Evolutionary conservation across 2,797 vertebrate species (phyloP).

Genomic region (Amphiprion clarkii): DNA sequence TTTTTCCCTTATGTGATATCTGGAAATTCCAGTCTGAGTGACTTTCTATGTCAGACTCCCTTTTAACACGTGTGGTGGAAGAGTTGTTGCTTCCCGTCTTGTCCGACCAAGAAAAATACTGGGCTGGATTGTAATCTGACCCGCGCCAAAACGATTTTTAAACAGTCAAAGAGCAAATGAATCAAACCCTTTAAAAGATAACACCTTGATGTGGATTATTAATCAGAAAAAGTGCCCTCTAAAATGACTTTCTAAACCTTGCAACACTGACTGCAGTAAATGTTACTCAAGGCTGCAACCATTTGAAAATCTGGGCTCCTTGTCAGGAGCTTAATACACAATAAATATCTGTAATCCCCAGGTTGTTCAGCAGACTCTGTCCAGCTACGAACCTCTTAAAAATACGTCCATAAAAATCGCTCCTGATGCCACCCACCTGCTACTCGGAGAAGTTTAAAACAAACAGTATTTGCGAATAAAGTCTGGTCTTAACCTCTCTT

Average conservation of each 20-base stretch:
- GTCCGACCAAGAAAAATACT: conserved; percentile 1
- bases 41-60: conserved; percentile 12
- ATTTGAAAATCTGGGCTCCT: background rate
- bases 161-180: conserved; percentile 11
- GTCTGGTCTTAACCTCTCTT: conserved; percentile 37
- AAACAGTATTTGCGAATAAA: conserved; percentile 56
- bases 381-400: conserved; percentile 1
- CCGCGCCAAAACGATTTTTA: background rate
- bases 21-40: conserved; percentile 18
- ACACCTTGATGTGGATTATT: conserved; percentile 10
- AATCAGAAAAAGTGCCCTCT: background rate
- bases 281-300: background rate
- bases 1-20: conserved; percentile 29
- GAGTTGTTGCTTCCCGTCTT: conserved; percentile 19
- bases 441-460: conserved; percentile 42
- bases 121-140: background rate
- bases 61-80: conserved; percentile 13
- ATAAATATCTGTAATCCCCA: conserved; percentile 18
- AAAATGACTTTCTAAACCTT: background rate
- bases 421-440: conserved; percentile 45
- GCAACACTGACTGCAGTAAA: conserved; percentile 3
- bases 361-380: background rate
- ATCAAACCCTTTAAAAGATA: background rate
- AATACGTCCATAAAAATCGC: background rate
- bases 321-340: conserved; percentile 13